These are phyloP conservation scores for Cyprinodon variegatus DNA, from an alignment of 2,113 vertebrate genomes.

Conservation along the genomic window DNA sequence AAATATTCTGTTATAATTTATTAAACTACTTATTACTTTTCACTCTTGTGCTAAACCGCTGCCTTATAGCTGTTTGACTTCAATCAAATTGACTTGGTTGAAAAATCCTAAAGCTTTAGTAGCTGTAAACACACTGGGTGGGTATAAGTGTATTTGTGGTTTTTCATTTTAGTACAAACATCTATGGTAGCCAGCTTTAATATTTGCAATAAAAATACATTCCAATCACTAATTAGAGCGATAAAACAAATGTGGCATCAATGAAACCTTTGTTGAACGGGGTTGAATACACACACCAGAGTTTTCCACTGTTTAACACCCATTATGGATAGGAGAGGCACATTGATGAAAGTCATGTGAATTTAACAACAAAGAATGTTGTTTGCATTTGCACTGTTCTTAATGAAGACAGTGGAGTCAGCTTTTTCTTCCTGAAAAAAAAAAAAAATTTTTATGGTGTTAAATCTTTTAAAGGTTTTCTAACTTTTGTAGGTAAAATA, in stretches of 20 bases:
- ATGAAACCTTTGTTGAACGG: slow-evolving; percentile 33
- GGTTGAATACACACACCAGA: slow-evolving; percentile 12
- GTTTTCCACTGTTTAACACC: slow-evolving; percentile 58
- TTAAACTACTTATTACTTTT: background rate
- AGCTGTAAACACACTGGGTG: slow-evolving; percentile 25
- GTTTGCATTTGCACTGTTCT: background rate
- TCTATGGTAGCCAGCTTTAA: slow-evolving; percentile 40
- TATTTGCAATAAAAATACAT: slow-evolving; percentile 61
- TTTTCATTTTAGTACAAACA: slow-evolving; percentile 34
- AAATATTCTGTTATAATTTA: background rate
- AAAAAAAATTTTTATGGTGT: background rate
- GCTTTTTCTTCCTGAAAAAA: background rate
- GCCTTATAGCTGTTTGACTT: background rate
- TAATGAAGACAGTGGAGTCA: background rate
- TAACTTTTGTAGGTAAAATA: background rate
- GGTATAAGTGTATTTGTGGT: slow-evolving; percentile 14
- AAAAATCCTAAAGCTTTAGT: slow-evolving; percentile 21
- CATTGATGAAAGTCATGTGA: slow-evolving; percentile 44
- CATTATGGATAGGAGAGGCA: slow-evolving; percentile 14
- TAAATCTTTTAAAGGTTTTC: no score
- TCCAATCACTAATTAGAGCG: slow-evolving; percentile 53
- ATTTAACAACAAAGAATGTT: background rate
- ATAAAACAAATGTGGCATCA: slow-evolving; percentile 50
- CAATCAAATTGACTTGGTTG: background rate
- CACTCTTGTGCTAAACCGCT: background rate